Conservation (phyloP, 2,888 invertebrate genomes). For the Monopis laevigella region DNA sequence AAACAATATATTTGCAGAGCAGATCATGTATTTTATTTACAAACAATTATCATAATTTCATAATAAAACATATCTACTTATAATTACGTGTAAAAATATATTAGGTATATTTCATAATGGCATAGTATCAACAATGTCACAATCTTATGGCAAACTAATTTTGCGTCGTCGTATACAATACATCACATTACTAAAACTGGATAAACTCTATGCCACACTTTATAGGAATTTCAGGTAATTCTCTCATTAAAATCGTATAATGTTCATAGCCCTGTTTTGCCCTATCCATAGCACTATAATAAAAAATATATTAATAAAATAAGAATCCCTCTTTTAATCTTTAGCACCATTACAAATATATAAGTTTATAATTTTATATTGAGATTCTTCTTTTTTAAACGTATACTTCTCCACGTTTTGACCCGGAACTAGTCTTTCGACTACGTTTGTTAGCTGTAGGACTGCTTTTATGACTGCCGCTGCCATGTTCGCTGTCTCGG, state of each 20-base stretch:
- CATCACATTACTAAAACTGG: background rate
- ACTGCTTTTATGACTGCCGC: constrained; percentile 27
- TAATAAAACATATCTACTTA: constrained; percentile 3
- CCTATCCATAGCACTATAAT: background rate
- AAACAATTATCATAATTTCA: constrained; percentile 2
- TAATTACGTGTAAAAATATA: constrained; percentile 1
- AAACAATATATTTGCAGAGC: background rate
- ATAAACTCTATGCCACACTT: background rate
- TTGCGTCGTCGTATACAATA: too few relatives aligned
- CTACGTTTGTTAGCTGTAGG: constrained; percentile 31
- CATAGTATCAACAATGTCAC: constrained; percentile 4
- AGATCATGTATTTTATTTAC: constrained; percentile 5
- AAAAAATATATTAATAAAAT: too few relatives aligned
- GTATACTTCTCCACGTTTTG: constrained; percentile 55
- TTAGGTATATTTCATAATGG: background rate
- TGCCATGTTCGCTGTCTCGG: constrained; percentile 38
- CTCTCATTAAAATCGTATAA: background rate
- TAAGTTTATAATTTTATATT: background rate
- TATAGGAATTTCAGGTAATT: background rate
- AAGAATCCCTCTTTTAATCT: background rate
- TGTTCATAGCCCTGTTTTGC: constrained; percentile 8
- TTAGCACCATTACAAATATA: constrained; percentile 6
- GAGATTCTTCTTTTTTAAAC: constrained; percentile 23
- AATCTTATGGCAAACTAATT: constrained; percentile 5
- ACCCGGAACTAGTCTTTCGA: constrained; percentile 21